phyloP scores from a whole-genome alignment of 92 coral and sea anemone species.

The Siderastrea siderea region DNA sequence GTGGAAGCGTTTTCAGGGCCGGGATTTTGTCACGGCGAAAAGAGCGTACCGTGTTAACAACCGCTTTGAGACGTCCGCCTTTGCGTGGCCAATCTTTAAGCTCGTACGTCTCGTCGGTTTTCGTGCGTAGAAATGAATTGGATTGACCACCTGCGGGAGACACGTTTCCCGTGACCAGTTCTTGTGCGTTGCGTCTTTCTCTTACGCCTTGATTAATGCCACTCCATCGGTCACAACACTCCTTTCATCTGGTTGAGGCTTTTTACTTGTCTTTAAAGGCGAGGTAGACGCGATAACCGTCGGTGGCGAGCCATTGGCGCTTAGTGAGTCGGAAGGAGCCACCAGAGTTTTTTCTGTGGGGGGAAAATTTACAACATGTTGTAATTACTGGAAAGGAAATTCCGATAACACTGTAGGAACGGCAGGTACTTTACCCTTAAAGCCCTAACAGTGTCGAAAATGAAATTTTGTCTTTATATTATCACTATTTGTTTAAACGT shows the following conservation, averaged over 20 bases:
- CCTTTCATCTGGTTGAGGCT: not conserved
- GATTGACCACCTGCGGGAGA: not conserved
- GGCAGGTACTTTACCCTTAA: no score
- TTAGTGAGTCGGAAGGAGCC: not conserved
- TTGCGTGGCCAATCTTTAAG: constrained; percentile 43
- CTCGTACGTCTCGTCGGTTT: constrained; percentile 4
- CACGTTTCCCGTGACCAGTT: not conserved
- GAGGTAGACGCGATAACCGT: not conserved
- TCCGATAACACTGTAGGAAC: no score
- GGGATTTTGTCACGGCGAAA: constrained; percentile 13
- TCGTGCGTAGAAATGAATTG: not conserved
- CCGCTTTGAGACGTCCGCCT: constrained; percentile 13
- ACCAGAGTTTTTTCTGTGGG: constrained; percentile 4
- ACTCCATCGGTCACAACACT: not conserved
- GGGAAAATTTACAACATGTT: not conserved
- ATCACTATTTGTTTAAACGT: no score
- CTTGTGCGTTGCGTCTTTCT: not conserved
- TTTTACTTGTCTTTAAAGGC: not conserved
- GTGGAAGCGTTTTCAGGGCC: constrained; percentile 8
- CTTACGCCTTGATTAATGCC: not conserved
- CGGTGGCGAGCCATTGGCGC: not conserved
- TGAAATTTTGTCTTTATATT: no score
- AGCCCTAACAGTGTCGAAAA: no score
- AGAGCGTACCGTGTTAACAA: constrained; percentile 35
- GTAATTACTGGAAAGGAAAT: no score